Percentiles rank a stretch among this genome's conserved stretches.
These are phyloP conservation scores for Schizothorax lantsangensis DNA, from an alignment of 2,797 vertebrate genomes.

Conservation along the genomic window DNA sequence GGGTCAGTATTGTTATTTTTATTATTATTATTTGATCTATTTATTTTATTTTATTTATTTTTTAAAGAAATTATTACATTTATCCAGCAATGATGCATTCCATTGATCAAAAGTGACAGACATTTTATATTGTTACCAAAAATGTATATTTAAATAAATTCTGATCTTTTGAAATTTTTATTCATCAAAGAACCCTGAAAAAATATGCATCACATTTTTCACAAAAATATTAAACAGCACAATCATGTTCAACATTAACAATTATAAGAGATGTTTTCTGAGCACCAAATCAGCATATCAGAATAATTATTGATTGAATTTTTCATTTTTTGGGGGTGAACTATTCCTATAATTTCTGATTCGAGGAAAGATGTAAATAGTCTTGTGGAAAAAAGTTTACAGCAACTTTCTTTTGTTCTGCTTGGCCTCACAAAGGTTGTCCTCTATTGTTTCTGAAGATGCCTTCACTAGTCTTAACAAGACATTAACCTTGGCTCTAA, in stretches of 20 bases:
- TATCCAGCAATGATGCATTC: neutral
- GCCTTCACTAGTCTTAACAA: neutral
- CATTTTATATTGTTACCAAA: neutral
- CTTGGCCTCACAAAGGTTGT: neutral
- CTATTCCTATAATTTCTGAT: neutral
- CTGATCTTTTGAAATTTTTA: neutral
- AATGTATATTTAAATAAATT: too few relatives aligned
- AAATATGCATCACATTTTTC: neutral
- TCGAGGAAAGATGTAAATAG: neutral
- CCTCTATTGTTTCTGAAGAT: constrained; percentile 1
- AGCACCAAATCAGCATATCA: neutral
- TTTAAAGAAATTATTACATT: neutral
- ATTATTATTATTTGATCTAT: neutral
- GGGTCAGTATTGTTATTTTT: neutral
- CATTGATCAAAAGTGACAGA: neutral
- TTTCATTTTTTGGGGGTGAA: neutral
- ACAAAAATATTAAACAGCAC: neutral
- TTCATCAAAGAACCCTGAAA: neutral
- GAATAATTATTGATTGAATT: neutral
- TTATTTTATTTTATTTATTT: too few relatives aligned
- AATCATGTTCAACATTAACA: neutral
- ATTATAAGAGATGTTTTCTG: neutral
- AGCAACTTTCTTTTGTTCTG: neutral
- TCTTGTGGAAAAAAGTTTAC: neutral
- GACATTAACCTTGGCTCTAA: constrained; percentile 16